Evolutionary conservation across 2,113 vertebrate genomes (phyloP).

Genomic region (Odontophorus gujanensis): DNA sequence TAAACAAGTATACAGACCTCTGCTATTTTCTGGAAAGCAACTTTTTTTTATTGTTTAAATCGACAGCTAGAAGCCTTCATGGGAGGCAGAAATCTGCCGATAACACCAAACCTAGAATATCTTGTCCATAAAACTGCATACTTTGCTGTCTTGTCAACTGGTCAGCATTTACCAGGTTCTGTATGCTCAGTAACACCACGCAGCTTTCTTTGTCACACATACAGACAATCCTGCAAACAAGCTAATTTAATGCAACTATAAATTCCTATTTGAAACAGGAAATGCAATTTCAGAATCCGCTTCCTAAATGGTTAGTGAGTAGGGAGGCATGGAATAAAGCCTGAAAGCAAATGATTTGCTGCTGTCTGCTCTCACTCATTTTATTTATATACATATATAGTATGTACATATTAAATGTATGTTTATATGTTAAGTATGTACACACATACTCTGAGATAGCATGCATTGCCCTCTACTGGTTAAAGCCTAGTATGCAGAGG

Average conservation of each 20-base stretch:
- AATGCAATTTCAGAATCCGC: not conserved
- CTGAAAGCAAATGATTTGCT: not conserved
- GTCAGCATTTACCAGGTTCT: not conserved
- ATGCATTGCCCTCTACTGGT: slow-evolving; percentile 43
- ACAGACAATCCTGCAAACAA: not conserved
- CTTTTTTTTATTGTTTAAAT: not conserved
- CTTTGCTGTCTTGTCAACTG: not conserved
- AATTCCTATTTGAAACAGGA: not conserved
- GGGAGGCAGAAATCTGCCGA: not conserved
- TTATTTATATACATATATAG: not conserved
- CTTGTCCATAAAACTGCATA: not conserved
- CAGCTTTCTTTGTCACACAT: not conserved
- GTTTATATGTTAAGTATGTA: too few species aligned
- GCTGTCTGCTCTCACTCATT: not conserved
- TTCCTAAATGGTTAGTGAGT: not conserved
- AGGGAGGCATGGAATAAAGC: not conserved
- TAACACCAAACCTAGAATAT: not conserved
- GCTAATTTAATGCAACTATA: not conserved
- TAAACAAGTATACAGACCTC: not conserved
- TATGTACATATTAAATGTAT: not conserved
- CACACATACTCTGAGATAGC: not conserved
- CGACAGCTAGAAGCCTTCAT: not conserved
- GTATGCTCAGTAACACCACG: not conserved
- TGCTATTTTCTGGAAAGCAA: not conserved
- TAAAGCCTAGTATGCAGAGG: not conserved